phyloP scores from a whole-genome alignment of 2,113 vertebrate species.

The Oxyruncus cristatus region DNA sequence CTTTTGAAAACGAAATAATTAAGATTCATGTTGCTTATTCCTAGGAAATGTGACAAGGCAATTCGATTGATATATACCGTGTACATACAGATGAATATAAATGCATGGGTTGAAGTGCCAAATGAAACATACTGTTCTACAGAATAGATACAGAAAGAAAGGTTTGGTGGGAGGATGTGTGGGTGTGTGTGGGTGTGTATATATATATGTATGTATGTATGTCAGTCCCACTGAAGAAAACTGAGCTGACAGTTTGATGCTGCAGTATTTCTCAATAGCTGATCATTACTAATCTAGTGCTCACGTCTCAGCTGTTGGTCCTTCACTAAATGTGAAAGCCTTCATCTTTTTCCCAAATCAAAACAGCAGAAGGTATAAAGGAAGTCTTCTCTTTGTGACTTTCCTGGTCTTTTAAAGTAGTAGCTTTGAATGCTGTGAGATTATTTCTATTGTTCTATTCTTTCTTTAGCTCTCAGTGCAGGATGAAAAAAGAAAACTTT shows the following conservation, averaged over 20 bases:
- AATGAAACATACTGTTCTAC: background rate
- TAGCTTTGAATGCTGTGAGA: background rate
- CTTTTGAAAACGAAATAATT: background rate
- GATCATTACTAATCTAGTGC: background rate
- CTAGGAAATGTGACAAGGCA: background rate
- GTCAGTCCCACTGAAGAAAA: background rate
- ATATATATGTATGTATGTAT: background rate
- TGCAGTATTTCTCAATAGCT: background rate
- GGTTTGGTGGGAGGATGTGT: rapidly evolving
- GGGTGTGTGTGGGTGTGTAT: background rate
- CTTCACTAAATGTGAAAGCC: conserved; percentile 4
- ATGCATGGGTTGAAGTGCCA: background rate
- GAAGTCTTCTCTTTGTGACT: background rate
- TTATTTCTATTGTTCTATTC: conserved; percentile 4
- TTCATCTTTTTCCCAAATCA: conserved; percentile 10
- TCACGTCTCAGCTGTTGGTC: conserved; percentile 18
- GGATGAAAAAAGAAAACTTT: background rate
- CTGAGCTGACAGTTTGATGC: background rate
- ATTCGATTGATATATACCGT: background rate
- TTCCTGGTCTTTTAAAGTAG: background rate
- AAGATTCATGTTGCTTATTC: background rate
- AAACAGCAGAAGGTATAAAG: background rate
- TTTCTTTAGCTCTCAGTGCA: background rate
- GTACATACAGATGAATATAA: background rate
- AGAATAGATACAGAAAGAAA: background rate